Percentiles rank a stretch among this genome's conserved stretches.
phyloP scores from a whole-genome alignment of 1,140 invertebrate genomes.

The Drosophila albomicans region DNA sequence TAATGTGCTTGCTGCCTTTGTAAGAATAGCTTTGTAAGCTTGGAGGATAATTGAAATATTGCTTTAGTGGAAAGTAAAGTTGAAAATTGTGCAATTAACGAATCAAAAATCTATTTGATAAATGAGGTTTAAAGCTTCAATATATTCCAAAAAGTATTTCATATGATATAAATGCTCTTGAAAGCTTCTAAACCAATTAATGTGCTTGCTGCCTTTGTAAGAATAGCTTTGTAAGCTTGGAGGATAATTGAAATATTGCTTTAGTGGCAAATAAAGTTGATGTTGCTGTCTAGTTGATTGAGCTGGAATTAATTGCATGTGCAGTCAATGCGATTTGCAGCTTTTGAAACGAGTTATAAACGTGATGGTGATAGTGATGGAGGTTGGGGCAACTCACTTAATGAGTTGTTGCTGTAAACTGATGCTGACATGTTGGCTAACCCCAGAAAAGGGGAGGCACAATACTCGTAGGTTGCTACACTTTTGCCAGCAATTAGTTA shows the following conservation, averaged over 20 bases:
- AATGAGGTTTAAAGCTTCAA: no score
- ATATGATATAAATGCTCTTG: no score
- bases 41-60: no score
- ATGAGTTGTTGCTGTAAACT: constrained; percentile 50
- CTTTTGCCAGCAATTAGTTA: constrained; percentile 65
- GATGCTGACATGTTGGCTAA: constrained; percentile 68
- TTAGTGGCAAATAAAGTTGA: background rate
- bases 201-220: no score
- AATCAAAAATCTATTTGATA: no score
- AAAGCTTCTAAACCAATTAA: no score
- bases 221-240: background rate
- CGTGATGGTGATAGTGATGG: background rate
- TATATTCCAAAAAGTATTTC: no score
- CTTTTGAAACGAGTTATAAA: background rate
- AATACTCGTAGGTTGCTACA: constrained; percentile 24
- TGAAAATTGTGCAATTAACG: no score
- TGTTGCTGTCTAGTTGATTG: background rate
- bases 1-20: no score
- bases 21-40: no score
- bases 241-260: background rate
- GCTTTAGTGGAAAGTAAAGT: no score
- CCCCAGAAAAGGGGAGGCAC: constrained; percentile 25
- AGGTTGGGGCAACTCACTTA: constrained; percentile 3
- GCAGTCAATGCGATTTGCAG: background rate
- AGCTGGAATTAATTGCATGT: constrained; percentile 27